Evolutionary conservation across 2,888 invertebrate species (phyloP).

Genomic region (Microctonus aethiopoides): DNA sequence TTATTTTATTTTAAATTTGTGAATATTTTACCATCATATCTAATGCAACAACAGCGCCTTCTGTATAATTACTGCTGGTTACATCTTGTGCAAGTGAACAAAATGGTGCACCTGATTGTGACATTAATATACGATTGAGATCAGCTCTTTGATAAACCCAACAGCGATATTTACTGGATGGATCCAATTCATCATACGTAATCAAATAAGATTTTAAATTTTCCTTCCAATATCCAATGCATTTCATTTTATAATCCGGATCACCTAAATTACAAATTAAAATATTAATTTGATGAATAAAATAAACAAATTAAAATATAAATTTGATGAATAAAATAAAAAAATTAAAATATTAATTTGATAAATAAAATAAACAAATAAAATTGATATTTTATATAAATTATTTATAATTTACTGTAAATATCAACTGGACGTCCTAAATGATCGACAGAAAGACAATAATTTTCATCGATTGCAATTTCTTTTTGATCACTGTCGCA

Average conservation of each 20-base stretch:
- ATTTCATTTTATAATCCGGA: conserved; percentile 96
- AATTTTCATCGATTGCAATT: conserved; percentile 93
- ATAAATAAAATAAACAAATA: conserved; percentile 24
- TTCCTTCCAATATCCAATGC: conserved; percentile 98
- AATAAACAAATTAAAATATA: conserved; percentile 14
- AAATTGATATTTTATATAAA: background rate
- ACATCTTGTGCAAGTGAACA: conserved; percentile 93
- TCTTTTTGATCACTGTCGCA: conserved; percentile 96
- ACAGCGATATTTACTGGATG: conserved; percentile 94
- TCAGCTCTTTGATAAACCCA: conserved; percentile 98
- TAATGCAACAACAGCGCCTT: conserved; percentile 93
- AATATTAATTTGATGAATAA: too few relatives aligned
- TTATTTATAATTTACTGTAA: conserved; percentile 73
- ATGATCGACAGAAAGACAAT: conserved; percentile 96
- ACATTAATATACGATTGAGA: conserved; percentile 86
- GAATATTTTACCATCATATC: conserved; percentile 77
- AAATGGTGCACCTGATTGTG: conserved; percentile 89
- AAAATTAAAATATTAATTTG: background rate
- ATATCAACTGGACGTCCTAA: conserved; percentile 94
- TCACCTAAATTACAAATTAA: conserved; percentile 71
- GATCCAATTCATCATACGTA: conserved; percentile 95
- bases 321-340: too few relatives aligned
- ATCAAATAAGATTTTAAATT: conserved; percentile 96
- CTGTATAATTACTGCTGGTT: conserved; percentile 85
- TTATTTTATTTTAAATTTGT: conserved; percentile 4